Conservation (phyloP, 1,140 invertebrate species). For the Brachionus asplanchnoidis region DNA sequence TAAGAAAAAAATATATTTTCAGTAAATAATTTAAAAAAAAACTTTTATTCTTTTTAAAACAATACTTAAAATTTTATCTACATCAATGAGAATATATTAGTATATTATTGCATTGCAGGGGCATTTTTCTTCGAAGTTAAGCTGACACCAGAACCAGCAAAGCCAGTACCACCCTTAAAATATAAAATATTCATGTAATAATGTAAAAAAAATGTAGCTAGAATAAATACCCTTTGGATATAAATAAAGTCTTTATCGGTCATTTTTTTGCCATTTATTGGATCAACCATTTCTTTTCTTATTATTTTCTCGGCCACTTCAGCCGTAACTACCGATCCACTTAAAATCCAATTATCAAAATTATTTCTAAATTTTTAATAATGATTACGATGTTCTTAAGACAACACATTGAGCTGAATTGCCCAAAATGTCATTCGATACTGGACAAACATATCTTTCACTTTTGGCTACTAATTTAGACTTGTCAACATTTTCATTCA, state of each 20-base stretch:
- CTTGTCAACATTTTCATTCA: constrained; percentile 64
- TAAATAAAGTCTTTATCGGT: constrained; percentile 86
- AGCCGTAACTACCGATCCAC: constrained; percentile 89
- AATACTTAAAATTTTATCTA: not conserved
- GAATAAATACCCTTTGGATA: constrained; percentile 70
- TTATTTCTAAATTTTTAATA: not conserved
- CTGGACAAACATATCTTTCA: constrained; percentile 90
- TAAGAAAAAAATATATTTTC: too few species aligned
- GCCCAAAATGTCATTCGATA: constrained; percentile 88
- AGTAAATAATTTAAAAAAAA: too few species aligned
- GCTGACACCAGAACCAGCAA: constrained; percentile 75
- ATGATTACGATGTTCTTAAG: constrained; percentile 60
- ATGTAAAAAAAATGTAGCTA: not conserved
- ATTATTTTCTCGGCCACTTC: constrained; percentile 94
- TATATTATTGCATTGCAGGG: constrained; percentile 65
- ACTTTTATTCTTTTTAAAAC: not conserved
- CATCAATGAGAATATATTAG: not conserved
- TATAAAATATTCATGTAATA: constrained; percentile 43
- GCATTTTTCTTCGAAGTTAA: constrained; percentile 76
- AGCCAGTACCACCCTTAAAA: constrained; percentile 83
- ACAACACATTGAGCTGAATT: constrained; percentile 89
- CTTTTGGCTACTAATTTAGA: constrained; percentile 59
- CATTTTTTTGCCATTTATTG: constrained; percentile 78
- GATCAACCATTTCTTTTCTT: constrained; percentile 93
- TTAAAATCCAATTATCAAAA: constrained; percentile 55